Evolutionary conservation across 2,797 vertebrate species (phyloP).

Genomic region (Labroides dimidiatus): DNA sequence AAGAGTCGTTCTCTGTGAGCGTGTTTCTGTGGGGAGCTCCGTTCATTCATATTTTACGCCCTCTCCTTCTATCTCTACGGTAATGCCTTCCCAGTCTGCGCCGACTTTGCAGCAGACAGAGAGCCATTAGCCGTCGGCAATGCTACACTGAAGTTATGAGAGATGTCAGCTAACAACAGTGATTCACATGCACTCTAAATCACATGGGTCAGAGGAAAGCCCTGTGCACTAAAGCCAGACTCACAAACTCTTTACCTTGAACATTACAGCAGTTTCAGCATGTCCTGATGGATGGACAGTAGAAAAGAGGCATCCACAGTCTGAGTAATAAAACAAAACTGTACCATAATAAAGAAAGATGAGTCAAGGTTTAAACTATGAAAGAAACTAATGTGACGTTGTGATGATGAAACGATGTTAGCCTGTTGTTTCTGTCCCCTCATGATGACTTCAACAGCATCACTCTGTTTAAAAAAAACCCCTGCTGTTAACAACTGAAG

Average conservation of each 20-base stretch:
- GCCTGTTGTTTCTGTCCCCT: neutral
- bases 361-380: neutral
- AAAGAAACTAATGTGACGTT: neutral
- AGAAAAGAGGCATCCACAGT: neutral
- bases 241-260: neutral
- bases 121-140: conserved; percentile 71
- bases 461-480: conserved; percentile 27
- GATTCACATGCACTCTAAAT: conserved; percentile 58
- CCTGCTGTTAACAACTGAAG: neutral
- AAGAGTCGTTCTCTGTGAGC: conserved; percentile 21
- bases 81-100: conserved; percentile 64
- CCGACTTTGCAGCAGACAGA: conserved; percentile 57
- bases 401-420: too few relatives aligned
- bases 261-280: conserved; percentile 21
- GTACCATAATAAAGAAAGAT: neutral
- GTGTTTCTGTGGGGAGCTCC: conserved; percentile 48
- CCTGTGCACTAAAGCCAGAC: conserved; percentile 22
- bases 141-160: conserved; percentile 64
- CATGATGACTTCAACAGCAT: conserved; percentile 13
- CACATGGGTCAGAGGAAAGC: conserved; percentile 53
- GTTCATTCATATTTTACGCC: conserved; percentile 81
- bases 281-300: neutral
- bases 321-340: neutral
- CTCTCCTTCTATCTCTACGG: conserved; percentile 66
- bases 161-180: conserved; percentile 50